Conservation (phyloP, 2,113 vertebrate genomes). For the Piaya cayana region DNA sequence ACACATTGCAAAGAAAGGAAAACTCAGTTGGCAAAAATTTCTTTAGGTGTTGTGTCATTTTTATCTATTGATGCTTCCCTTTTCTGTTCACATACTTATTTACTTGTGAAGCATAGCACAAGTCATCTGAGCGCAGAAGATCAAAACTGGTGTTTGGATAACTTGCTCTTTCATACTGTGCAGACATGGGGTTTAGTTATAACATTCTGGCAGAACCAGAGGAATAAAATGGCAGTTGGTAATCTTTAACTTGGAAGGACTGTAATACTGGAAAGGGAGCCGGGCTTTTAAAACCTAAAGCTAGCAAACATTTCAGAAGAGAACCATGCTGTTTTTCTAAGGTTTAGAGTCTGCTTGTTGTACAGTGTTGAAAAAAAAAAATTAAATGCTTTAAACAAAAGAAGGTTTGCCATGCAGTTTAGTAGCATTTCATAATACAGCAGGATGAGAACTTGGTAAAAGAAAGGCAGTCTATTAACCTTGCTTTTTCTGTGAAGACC, state of each 20-base stretch:
- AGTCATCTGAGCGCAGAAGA: neutral
- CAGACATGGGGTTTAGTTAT: neutral
- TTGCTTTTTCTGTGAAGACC: conserved; percentile 85
- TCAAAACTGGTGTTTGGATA: neutral
- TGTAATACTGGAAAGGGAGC: neutral
- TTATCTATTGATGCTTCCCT: neutral
- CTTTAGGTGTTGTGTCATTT: neutral
- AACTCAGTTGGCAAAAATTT: neutral
- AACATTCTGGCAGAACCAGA: neutral
- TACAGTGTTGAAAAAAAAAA: neutral
- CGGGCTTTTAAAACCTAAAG: neutral
- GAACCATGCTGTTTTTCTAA: conserved; percentile 54
- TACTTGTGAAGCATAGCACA: neutral
- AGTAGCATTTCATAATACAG: conserved; percentile 79
- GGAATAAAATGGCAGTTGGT: neutral
- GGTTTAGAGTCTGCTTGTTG: conserved; percentile 69
- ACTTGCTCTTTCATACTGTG: neutral
- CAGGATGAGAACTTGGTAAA: conserved; percentile 77
- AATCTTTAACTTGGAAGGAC: neutral
- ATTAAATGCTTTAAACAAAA: neutral
- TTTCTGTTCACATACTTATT: fast-evolving
- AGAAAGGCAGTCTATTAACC: conserved; percentile 87
- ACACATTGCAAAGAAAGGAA: neutral
- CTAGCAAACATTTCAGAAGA: neutral
- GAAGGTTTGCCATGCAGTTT: conserved; percentile 60